Percentiles rank a stretch among this genome's conserved stretches.
phyloP scores from a whole-genome alignment of 2,797 vertebrate species.

The Phalloptychus januarius region DNA sequence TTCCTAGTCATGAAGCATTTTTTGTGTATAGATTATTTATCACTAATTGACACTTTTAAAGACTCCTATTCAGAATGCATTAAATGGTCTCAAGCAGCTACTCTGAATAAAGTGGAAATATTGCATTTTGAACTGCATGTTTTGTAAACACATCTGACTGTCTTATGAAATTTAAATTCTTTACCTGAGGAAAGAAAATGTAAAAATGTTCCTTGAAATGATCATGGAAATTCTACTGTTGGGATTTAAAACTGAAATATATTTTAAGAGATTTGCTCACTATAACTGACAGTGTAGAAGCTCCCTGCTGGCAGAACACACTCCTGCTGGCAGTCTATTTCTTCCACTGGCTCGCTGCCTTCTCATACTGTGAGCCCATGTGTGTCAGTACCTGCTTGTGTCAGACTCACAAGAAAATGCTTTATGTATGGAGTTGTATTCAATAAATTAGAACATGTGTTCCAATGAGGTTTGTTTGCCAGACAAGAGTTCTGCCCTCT shows the following conservation, averaged over 20 bases:
- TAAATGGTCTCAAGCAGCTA: background rate
- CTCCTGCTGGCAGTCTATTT: conserved; percentile 58
- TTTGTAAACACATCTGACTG: background rate
- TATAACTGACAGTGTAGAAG: conserved; percentile 31
- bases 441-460: background rate
- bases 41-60: background rate
- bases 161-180: background rate
- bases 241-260: conserved; percentile 14
- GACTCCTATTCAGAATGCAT: background rate
- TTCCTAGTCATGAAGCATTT: background rate
- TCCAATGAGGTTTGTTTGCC: background rate
- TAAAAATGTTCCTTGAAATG: background rate
- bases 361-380: conserved; percentile 21
- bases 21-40: conserved; percentile 14
- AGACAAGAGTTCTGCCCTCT: background rate
- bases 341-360: conserved; percentile 49
- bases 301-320: conserved; percentile 46
- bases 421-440: background rate
- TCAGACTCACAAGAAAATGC: conserved; percentile 8
- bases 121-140: background rate
- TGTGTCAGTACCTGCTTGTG: conserved; percentile 22
- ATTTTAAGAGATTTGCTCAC: conserved; percentile 44
- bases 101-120: background rate
- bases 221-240: conserved; percentile 30
- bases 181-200: conserved; percentile 2